Evolutionary conservation across 2,113 vertebrate genomes (phyloP).

Genomic region (Salvelinus fontinalis): DNA sequence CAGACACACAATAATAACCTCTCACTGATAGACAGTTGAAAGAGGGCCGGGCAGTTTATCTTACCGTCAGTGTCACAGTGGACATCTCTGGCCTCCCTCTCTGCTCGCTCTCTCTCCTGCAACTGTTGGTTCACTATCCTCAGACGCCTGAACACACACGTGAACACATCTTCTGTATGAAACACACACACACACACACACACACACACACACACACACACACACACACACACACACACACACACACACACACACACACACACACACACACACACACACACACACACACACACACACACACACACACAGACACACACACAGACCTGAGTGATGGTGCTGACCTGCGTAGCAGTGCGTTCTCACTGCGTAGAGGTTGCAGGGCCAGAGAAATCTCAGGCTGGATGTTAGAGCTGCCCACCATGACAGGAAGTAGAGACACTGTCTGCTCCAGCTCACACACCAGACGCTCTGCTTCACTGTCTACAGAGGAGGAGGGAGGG

Average conservation of each 20-base stretch:
- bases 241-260: conserved; percentile 3
- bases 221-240: conserved; percentile 2
- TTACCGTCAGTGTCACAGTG: conserved; percentile 79
- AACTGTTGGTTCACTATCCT: conserved; percentile 82
- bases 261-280: conserved; percentile 1
- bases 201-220: conserved; percentile 6
- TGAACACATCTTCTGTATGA: background rate
- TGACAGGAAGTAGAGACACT: conserved; percentile 69
- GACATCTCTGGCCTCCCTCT: conserved; percentile 56
- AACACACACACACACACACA: background rate
- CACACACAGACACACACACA: background rate
- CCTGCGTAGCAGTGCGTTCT: conserved; percentile 85
- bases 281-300: background rate
- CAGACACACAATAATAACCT: background rate
- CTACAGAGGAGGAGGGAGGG: conserved; percentile 35
- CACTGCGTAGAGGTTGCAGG: conserved; percentile 77
- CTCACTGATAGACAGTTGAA: too few species aligned
- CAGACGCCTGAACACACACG: conserved; percentile 69
- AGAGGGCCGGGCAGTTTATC: conserved; percentile 11
- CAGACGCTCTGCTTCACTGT: conserved; percentile 77
- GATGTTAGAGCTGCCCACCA: conserved; percentile 53
- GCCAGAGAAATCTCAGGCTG: conserved; percentile 79
- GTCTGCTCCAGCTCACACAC: conserved; percentile 79
- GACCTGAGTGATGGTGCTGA: conserved; percentile 37
- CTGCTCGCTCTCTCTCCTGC: conserved; percentile 70